Evolutionary conservation across 1,140 invertebrate genomes (phyloP).

Genomic region (Tyrophagus putrescentiae): DNA sequence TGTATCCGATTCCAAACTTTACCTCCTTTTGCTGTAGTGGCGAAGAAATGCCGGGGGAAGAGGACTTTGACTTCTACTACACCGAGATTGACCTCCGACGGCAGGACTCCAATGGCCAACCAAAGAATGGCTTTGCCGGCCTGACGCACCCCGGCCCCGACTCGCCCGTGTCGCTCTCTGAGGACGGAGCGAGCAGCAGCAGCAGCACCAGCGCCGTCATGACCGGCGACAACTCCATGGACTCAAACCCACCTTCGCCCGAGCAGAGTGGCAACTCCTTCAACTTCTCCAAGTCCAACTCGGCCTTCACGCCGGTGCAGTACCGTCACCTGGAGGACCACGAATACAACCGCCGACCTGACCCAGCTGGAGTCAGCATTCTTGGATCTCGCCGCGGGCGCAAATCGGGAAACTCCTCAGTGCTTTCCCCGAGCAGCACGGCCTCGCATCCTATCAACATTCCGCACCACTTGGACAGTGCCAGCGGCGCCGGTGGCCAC

Average conservation of each 20-base stretch:
- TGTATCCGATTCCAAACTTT: background rate
- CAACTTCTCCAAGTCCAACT: conserved; percentile 2
- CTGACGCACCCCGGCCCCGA: background rate
- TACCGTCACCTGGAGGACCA: conserved; percentile 18
- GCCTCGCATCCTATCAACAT: conserved; percentile 17
- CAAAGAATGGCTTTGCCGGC: background rate
- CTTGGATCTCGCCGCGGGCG: background rate
- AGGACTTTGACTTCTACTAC: conserved; percentile 20
- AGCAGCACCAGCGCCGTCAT: background rate
- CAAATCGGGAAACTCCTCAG: background rate
- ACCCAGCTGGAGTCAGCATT: conserved; percentile 8
- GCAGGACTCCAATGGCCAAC: background rate
- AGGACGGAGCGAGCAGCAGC: background rate
- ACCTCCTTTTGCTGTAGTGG: background rate
- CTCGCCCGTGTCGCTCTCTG: conserved; percentile 8
- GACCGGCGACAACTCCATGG: conserved; percentile 7
- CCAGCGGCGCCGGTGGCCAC: background rate
- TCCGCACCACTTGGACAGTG: background rate
- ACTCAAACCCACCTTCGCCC: conserved; percentile 15
- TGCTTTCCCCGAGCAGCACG: background rate
- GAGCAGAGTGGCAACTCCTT: too few species aligned
- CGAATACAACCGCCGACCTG: conserved; percentile 13
- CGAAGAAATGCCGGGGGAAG: conserved; percentile 15
- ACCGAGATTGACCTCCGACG: conserved; percentile 1
- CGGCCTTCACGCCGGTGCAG: background rate